Percentiles rank a stretch among this genome's conserved stretches.
These are phyloP conservation scores for Rhodinocichla rosea DNA, from an alignment of 2,113 vertebrate genomes.

Conservation along the genomic window DNA sequence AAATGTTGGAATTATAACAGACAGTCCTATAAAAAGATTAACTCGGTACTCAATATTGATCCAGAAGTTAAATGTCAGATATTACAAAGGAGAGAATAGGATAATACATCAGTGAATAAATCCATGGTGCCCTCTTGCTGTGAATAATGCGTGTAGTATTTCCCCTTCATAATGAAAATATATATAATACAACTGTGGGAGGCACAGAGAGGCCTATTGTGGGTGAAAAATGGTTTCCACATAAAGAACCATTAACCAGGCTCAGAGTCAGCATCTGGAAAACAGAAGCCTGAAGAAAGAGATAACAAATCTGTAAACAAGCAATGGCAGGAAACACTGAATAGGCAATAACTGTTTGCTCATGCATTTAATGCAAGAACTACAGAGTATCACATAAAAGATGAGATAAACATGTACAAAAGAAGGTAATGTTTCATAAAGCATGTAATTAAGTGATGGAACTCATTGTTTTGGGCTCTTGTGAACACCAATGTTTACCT, in stretches of 20 bases:
- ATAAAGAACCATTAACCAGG: neutral
- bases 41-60: neutral
- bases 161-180: neutral
- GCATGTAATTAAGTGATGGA: neutral
- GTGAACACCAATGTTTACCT: neutral
- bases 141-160: neutral
- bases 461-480: neutral
- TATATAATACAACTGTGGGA: neutral
- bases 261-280: neutral
- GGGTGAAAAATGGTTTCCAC: neutral
- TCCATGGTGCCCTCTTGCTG: neutral
- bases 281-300: neutral
- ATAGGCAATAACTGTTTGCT: neutral
- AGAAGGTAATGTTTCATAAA: neutral
- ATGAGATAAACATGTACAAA: neutral
- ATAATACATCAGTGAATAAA: neutral
- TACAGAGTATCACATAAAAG: neutral
- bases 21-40: neutral
- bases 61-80: neutral
- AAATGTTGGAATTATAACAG: neutral
- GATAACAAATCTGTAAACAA: neutral
- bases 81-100: neutral
- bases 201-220: neutral
- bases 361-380: neutral
- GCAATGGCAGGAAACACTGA: neutral